phyloP scores from a whole-genome alignment of 2,888 invertebrate species.

The Eupithecia abbreviata region DNA sequence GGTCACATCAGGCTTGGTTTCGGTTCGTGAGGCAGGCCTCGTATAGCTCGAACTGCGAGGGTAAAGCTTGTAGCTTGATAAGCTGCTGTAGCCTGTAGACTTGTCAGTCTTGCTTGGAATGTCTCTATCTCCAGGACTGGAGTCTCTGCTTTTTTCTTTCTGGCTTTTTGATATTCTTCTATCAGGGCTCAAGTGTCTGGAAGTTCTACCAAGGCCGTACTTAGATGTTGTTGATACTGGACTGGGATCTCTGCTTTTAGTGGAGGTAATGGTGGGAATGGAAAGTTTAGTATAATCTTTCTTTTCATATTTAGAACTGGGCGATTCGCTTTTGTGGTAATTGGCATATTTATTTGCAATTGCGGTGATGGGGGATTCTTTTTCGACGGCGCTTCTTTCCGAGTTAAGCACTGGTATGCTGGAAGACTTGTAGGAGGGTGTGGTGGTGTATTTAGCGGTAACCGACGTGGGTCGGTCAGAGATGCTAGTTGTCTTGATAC shows the following conservation, averaged over 20 bases:
- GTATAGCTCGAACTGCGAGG: constrained; percentile 75
- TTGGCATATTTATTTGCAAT: constrained; percentile 75
- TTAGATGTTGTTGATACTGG: constrained; percentile 76
- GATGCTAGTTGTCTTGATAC: constrained; percentile 54
- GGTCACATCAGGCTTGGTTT: constrained; percentile 59
- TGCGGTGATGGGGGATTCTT: constrained; percentile 71
- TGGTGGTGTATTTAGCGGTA: constrained; percentile 75
- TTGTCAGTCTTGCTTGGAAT: constrained; percentile 84
- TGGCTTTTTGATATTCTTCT: constrained; percentile 68
- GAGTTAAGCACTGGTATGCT: constrained; percentile 72
- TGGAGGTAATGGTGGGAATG: constrained; percentile 64
- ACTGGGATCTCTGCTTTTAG: constrained; percentile 83
- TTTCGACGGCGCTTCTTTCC: constrained; percentile 63
- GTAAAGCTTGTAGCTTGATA: constrained; percentile 82
- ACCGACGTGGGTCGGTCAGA: constrained; percentile 61
- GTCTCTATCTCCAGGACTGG: constrained; percentile 83
- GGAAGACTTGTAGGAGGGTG: constrained; percentile 77
- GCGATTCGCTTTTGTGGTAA: constrained; percentile 63
- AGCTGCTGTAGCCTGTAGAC: constrained; percentile 78
- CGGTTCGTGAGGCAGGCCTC: constrained; percentile 53
- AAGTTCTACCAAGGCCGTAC: constrained; percentile 70
- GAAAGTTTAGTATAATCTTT: constrained; percentile 80
- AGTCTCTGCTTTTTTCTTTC: constrained; percentile 81
- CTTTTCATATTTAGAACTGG: constrained; percentile 68
- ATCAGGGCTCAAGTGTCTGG: constrained; percentile 80